A percentile compares a stretch with the other conserved stretches of the same genome.
These are phyloP conservation scores for Trichogramma evanescens DNA, from an alignment of 2,888 invertebrate species.

Conservation along the genomic window DNA sequence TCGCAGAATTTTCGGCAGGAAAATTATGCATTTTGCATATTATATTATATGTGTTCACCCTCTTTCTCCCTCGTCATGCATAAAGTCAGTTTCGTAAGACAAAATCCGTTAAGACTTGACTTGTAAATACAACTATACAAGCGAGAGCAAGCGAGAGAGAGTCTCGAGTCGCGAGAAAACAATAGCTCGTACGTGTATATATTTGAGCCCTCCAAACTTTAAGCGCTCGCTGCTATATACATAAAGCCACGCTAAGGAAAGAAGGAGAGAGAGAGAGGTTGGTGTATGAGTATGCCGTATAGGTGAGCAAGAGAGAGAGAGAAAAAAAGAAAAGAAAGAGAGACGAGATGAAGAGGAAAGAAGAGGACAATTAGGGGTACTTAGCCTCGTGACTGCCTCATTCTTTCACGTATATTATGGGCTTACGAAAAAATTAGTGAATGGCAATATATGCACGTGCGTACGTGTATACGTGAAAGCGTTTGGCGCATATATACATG, in stretches of 20 bases:
- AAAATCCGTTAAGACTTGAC: constrained; percentile 46
- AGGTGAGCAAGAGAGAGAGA: constrained; percentile 21
- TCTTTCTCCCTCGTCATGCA: no score
- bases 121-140: constrained; percentile 19
- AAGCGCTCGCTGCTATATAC: neutral
- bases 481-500: no score
- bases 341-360: constrained; percentile 20
- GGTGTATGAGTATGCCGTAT: no score
- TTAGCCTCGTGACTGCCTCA: constrained; percentile 18
- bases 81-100: constrained; percentile 25
- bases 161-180: constrained; percentile 34
- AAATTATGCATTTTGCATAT: no score
- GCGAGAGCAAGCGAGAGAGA: neutral
- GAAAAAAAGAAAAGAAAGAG: constrained; percentile 17
- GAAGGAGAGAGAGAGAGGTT: no score
- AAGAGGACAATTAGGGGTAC: constrained; percentile 33
- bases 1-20: no score
- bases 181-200: constrained; percentile 30
- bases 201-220: constrained; percentile 25
- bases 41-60: no score
- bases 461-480: neutral
- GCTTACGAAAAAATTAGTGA: neutral
- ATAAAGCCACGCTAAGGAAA: no score
- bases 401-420: neutral
- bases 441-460: neutral